A percentile compares a stretch with the other conserved stretches of the same genome.
Evolutionary conservation across 1,140 invertebrate genomes (phyloP).

Genomic region (Goniozus legneri): DNA sequence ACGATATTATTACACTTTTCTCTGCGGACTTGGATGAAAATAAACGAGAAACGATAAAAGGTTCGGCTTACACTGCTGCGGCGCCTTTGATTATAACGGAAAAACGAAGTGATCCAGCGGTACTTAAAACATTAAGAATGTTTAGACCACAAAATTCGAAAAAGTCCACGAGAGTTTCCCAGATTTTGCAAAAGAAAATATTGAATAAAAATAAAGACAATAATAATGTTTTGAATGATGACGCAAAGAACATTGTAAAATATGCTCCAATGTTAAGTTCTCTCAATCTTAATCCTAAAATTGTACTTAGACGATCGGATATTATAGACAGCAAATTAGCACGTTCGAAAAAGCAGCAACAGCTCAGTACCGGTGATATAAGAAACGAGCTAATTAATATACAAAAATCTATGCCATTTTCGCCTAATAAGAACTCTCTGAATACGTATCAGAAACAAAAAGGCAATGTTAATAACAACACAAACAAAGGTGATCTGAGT

Average conservation of each 20-base stretch:
- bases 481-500: constrained; percentile 7
- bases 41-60: constrained; percentile 49
- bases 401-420: constrained; percentile 41
- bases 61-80: constrained; percentile 40
- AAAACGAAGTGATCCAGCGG: constrained; percentile 55
- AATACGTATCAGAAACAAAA: constrained; percentile 39
- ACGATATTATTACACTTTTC: constrained; percentile 48
- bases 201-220: constrained; percentile 38
- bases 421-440: constrained; percentile 37
- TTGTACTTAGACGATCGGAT: constrained; percentile 50
- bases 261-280: constrained; percentile 54
- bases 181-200: constrained; percentile 31
- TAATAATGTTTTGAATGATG: constrained; percentile 24
- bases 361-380: constrained; percentile 37
- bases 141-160: constrained; percentile 52
- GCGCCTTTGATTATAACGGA: constrained; percentile 45
- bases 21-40: constrained; percentile 50
- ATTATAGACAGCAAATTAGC: constrained; percentile 39
- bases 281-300: constrained; percentile 55
- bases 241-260: constrained; percentile 27
- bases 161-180: constrained; percentile 35
- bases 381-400: constrained; percentile 42
- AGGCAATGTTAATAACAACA: constrained; percentile 5
- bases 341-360: constrained; percentile 34
- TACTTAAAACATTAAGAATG: constrained; percentile 58